Evolutionary conservation across 2,888 invertebrate genomes (phyloP), one percentile per base, ranked within the genome.

Genomic region (Brenthis daphne): DNA sequence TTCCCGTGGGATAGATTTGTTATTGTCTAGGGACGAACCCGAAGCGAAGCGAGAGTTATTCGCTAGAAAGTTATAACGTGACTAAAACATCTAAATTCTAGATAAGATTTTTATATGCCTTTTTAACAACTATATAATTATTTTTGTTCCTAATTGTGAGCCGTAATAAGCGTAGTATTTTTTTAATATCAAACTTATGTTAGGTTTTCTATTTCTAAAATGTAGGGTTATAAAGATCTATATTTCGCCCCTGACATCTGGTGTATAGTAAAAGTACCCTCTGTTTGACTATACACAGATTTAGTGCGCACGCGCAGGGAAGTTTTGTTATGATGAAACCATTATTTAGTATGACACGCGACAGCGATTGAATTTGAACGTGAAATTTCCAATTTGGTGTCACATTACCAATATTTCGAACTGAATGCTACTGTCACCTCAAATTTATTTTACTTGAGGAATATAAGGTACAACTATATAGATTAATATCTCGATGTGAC

Each of bases 241-340:
- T 12, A 48, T 6, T 33, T 33, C 60, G 33, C 50, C 60, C 60
- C 50, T 60, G 50, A 33, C 60, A 50, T 60, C 60, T 60, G 60
- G 50, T 50, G n/a, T 43, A 43, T 11, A 43, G 37, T 8, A 43
- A 29, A 11, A 11, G 11, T 50, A 60, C 60, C 60, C 60, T 50
- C 60, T 8, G 50, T 20, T 47, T 8, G 43, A 56, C 56, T 67
- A 57, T 63, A 29, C 4, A 29, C 4, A 24, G 56, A 61, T 29
- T 57, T 51, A 60, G 53, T 47, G 67, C 67, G 64, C 64, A 51
- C 57, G 68, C 57, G 57, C 60, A 48, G 54, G 54, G 66, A 12
- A 53, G 48, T 47, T 47, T 48, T 64, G 58, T 58, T 54, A 16
- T 54, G 33, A 57, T 68, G 53, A 68, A 60, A 50, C n/a, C 16